Conservation (phyloP, 2,797 vertebrate species). For the Enteromius radiatus region DNA sequence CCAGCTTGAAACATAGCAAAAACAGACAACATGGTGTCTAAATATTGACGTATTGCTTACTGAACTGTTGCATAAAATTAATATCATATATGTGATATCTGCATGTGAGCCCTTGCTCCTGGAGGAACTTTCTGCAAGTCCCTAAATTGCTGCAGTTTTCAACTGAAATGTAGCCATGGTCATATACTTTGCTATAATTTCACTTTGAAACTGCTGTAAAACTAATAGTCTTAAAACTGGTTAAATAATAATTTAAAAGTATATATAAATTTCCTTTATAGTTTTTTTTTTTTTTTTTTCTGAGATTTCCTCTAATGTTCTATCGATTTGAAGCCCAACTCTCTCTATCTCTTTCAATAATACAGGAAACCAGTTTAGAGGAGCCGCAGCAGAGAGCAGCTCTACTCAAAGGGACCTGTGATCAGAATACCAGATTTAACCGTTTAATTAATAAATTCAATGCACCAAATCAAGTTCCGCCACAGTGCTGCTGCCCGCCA, state of each 20-base stretch:
- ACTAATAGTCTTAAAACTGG: neutral
- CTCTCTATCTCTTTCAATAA: constrained; percentile 7
- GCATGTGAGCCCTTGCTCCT: no score
- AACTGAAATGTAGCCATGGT: neutral
- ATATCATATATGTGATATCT: no score
- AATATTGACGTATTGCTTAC: no score
- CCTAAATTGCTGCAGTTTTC: no score
- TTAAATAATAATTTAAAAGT: neutral
- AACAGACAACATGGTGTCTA: no score
- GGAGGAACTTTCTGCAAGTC: no score
- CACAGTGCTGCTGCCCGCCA: constrained; percentile 25
- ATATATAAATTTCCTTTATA: neutral
- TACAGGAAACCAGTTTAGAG: constrained; percentile 22
- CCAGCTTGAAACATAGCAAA: no score
- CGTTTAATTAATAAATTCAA: constrained; percentile 51
- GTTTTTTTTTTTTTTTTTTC: neutral
- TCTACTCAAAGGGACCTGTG: constrained; percentile 6
- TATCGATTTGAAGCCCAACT: neutral
- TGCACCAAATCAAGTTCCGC: constrained; percentile 41
- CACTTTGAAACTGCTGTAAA: neutral
- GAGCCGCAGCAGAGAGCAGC: neutral
- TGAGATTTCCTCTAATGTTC: neutral
- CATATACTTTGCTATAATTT: neutral
- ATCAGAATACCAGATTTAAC: constrained; percentile 32
- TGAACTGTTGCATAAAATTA: no score